Evolutionary conservation across 1,140 invertebrate species (phyloP).

Genomic region (Drosophila melanogaster): DNA sequence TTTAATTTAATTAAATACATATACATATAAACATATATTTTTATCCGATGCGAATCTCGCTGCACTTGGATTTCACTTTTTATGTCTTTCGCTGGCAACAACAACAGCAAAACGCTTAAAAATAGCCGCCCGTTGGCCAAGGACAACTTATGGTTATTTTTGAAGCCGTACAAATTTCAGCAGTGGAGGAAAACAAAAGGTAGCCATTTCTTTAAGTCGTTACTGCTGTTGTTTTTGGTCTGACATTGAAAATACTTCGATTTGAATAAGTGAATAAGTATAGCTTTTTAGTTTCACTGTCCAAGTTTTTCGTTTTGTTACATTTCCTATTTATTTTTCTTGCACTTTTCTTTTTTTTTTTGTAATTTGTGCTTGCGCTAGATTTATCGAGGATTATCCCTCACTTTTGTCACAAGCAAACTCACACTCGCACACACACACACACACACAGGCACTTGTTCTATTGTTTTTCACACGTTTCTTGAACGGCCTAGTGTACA

Average conservation of each 20-base stretch:
- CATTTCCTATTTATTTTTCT: conserved; percentile 34
- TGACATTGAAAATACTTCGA: conserved; percentile 10
- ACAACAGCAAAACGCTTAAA: conserved; percentile 45
- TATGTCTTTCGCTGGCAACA: conserved; percentile 14
- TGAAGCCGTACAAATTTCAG: conserved; percentile 67
- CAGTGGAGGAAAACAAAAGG: conserved; percentile 36
- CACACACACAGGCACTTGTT: conserved; percentile 10
- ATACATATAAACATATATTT: background rate
- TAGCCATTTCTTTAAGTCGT: conserved; percentile 20
- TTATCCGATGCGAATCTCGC: conserved; percentile 12
- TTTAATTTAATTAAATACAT: conserved; percentile 55
- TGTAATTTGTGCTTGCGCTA: conserved; percentile 34
- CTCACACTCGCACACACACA: conserved; percentile 22
- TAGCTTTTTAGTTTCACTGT: conserved; percentile 56
- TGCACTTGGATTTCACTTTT: conserved; percentile 52
- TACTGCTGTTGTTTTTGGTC: conserved; percentile 10
- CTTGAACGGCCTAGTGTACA: conserved; percentile 17
- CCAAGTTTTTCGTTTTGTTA: conserved; percentile 45
- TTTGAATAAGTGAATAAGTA: conserved; percentile 43
- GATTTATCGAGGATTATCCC: conserved; percentile 35
- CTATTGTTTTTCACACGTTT: conserved; percentile 52
- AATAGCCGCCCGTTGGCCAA: conserved; percentile 58
- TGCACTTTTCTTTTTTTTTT: conserved; percentile 37
- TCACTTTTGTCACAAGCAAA: conserved; percentile 40
- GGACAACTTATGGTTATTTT: conserved; percentile 80